These are phyloP conservation scores for Otus sunia DNA, from an alignment of 2,113 vertebrate species.

Conservation along the genomic window DNA sequence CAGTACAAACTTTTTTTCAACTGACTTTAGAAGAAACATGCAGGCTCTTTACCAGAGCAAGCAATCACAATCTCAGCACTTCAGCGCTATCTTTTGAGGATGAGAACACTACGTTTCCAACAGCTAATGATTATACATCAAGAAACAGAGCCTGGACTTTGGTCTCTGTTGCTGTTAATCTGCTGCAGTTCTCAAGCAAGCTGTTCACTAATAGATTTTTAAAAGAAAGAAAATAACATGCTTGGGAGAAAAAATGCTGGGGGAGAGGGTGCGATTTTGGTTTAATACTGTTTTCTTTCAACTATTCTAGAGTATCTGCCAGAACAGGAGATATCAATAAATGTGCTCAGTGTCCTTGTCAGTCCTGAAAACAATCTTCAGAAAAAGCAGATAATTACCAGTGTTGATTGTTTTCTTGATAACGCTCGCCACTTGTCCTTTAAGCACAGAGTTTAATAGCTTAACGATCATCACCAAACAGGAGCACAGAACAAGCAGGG, in stretches of 20 bases:
- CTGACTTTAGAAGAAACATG: not conserved
- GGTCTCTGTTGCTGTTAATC: not conserved
- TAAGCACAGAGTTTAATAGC: slow-evolving; percentile 92
- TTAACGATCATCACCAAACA: slow-evolving; percentile 95
- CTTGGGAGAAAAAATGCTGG: not conserved
- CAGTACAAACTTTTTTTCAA: not conserved
- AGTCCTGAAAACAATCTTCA: not conserved
- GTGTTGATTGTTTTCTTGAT: slow-evolving; percentile 99
- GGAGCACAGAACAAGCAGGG: slow-evolving; percentile 85
- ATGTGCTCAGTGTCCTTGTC: not conserved
- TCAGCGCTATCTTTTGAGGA: not conserved
- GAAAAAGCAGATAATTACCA: slow-evolving; percentile 77
- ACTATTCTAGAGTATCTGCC: not conserved
- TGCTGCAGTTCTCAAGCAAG: not conserved
- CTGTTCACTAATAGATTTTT: not conserved
- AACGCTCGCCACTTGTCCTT: slow-evolving; percentile 88
- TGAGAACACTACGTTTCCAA: not conserved
- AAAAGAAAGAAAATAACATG: not conserved
- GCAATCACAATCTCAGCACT: not conserved
- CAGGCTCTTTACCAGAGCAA: not conserved
- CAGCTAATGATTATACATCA: slow-evolving; percentile 65
- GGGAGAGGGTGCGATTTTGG: rapidly evolving
- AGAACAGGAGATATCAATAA: not conserved
- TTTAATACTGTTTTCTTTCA: not conserved
- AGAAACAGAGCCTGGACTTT: slow-evolving; percentile 47